These are phyloP conservation scores for Pachypeltis micranthus DNA, from an alignment of 1,140 invertebrate species.

Conservation along the genomic window DNA sequence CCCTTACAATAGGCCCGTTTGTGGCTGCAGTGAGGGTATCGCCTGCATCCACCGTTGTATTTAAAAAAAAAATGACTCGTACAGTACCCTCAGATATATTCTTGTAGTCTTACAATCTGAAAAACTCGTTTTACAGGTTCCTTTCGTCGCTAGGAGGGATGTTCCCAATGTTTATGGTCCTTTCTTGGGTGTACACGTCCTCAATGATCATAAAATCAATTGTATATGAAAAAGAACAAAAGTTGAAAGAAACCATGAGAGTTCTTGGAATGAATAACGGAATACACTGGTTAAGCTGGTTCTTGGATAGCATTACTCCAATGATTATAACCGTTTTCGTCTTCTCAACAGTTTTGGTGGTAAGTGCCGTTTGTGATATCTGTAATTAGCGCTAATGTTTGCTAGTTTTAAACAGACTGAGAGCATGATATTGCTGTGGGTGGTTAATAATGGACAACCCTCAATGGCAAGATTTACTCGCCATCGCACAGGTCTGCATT, in stretches of 20 bases:
- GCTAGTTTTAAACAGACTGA: too few species aligned
- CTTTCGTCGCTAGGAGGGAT: constrained; percentile 41
- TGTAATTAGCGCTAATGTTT: too few species aligned
- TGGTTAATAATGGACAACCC: too few species aligned
- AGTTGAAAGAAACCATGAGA: constrained; percentile 48
- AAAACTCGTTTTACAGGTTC: constrained; percentile 35
- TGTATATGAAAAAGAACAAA: constrained; percentile 53
- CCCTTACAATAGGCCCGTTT: neutral
- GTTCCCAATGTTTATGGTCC: constrained; percentile 48
- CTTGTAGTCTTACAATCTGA: neutral
- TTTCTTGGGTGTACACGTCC: constrained; percentile 47
- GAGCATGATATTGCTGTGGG: too few species aligned
- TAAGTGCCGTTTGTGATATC: neutral
- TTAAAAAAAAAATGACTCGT: neutral
- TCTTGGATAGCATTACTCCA: constrained; percentile 43
- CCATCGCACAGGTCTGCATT: too few species aligned
- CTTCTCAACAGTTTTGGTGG: constrained; percentile 13
- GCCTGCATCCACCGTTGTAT: neutral
- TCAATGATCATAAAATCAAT: constrained; percentile 53
- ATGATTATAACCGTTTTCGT: constrained; percentile 36
- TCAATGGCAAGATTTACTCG: too few species aligned
- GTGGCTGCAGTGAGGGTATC: neutral
- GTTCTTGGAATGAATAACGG: constrained; percentile 47
- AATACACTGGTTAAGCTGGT: constrained; percentile 49
- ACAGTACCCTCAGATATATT: neutral